Base-by-base conservation (phyloP, 2,888 invertebrate genomes). In the Pachydiplax longipennis region DNA sequence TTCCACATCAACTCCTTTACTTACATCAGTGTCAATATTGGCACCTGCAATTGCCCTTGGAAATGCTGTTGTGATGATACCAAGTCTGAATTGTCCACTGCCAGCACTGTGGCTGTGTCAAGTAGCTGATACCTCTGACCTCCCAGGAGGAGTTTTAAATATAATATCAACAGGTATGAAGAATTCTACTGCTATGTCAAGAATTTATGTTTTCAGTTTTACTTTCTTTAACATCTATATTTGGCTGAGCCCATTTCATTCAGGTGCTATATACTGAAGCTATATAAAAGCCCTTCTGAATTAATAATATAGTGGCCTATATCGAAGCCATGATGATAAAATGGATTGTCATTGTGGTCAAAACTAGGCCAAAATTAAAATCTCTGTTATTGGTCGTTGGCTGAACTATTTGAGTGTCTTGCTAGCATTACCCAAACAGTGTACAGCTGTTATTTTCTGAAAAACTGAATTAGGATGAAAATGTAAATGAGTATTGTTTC, bases 101-200 rank as follows among this genome's bases (percentile, higher is more conserved):
- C 91, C 93, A 44, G 94, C 94, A 37, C 91, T 94, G 15, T 93
- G 93, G 91, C 92, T 94, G 58, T 94, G 94, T 91, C 94, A 94
- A 93, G 94, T 94, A 90, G 93, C 94, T 92, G 94, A 94, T 91
- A 94, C 94, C 0, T 94, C 94, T 4, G 94, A 94, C 92, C 91
- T 94, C 87, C 94, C 94, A 53, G 94, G 93, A 18, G 94, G 94
- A 31, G 94, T 94, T 44, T 93, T 94, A 58, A 94, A 94, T 92
- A 94, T 94, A 65, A 91, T 94, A 13, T 18, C 53, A 12, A 94
- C 94, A 22, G 94, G 94, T 35, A 92, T 93, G 91, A 91, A 22
- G 93, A 94, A 90, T 1, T 65, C 3, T 6, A 15, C 12, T 18
- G 3, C 3, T 3, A 22, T 10, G 3, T 5, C n/a, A n/a, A 15